phyloP scores from a whole-genome alignment of 2,888 invertebrate genomes.

The Microctonus brassicae region DNA sequence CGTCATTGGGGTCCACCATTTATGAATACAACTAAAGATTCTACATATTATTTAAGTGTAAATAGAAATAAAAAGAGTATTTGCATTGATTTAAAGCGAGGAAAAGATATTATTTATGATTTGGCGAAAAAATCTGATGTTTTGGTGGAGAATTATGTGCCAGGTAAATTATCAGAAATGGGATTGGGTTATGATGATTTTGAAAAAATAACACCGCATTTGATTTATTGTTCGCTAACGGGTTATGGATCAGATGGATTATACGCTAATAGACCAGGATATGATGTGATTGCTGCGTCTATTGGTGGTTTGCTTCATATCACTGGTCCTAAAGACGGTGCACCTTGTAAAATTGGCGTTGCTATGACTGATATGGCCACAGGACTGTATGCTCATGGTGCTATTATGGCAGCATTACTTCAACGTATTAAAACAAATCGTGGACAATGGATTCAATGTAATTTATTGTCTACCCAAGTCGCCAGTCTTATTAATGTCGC shows the following conservation, averaged over 20 bases:
- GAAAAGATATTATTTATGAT: slow-evolving; percentile 77
- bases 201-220: slow-evolving; percentile 77
- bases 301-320: slow-evolving; percentile 91
- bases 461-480: slow-evolving; percentile 93
- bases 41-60: slow-evolving; percentile 87
- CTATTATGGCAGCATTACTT: slow-evolving; percentile 91
- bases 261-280: slow-evolving; percentile 89
- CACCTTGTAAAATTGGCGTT: slow-evolving; percentile 92
- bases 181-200: slow-evolving; percentile 86
- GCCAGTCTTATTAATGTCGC: slow-evolving; percentile 90
- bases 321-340: slow-evolving; percentile 87
- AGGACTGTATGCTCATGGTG: slow-evolving; percentile 94
- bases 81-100: slow-evolving; percentile 87
- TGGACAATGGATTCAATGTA: slow-evolving; percentile 95
- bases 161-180: slow-evolving; percentile 85
- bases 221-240: slow-evolving; percentile 94
- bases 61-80: slow-evolving; percentile 97
- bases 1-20: slow-evolving; percentile 96
- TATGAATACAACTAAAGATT: slow-evolving; percentile 74
- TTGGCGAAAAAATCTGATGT: slow-evolving; percentile 86
- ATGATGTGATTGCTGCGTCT: slow-evolving; percentile 95
- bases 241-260: slow-evolving; percentile 93
- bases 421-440: slow-evolving; percentile 81
- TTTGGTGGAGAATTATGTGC: slow-evolving; percentile 93
- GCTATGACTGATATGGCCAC: slow-evolving; percentile 94